Evolutionary conservation across 2,797 vertebrate species (phyloP).

Genomic region (Monodelphis domestica): DNA sequence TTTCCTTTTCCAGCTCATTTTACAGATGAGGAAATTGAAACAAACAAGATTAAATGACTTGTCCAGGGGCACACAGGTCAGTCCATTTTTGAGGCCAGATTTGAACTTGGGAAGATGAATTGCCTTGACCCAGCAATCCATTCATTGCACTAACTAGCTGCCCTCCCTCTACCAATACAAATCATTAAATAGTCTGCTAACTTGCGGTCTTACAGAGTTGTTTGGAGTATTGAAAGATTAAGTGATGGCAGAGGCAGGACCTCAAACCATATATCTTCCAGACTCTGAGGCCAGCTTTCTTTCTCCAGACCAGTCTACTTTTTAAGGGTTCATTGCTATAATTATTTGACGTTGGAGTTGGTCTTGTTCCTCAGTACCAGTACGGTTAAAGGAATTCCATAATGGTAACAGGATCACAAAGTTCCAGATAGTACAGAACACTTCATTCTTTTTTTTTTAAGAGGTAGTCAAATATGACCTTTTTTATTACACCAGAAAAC

Average conservation of each 20-base stretch:
- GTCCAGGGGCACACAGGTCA: too few species aligned
- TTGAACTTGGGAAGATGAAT: too few species aligned
- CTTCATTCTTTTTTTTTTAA: too few species aligned
- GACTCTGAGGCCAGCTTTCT: background rate
- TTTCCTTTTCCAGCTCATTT: too few species aligned
- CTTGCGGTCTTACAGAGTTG: background rate
- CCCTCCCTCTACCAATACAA: background rate
- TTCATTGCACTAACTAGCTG: too few species aligned
- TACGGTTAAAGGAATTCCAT: background rate
- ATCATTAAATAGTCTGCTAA: background rate
- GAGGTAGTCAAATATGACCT: too few species aligned
- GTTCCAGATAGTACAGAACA: background rate
- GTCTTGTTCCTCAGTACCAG: background rate
- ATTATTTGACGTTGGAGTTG: background rate
- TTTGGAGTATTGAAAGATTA: background rate
- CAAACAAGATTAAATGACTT: too few species aligned
- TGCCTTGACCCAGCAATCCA: too few species aligned
- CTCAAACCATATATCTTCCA: background rate
- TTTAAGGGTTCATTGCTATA: background rate
- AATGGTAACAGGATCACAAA: background rate
- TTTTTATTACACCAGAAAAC: too few species aligned
- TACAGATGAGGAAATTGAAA: too few species aligned
- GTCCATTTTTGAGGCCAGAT: too few species aligned
- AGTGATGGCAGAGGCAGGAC: background rate
- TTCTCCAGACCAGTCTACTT: background rate